These are phyloP conservation scores for Embidobia sp. DNA, from an alignment of 2,888 invertebrate genomes.

Conservation along the genomic window DNA sequence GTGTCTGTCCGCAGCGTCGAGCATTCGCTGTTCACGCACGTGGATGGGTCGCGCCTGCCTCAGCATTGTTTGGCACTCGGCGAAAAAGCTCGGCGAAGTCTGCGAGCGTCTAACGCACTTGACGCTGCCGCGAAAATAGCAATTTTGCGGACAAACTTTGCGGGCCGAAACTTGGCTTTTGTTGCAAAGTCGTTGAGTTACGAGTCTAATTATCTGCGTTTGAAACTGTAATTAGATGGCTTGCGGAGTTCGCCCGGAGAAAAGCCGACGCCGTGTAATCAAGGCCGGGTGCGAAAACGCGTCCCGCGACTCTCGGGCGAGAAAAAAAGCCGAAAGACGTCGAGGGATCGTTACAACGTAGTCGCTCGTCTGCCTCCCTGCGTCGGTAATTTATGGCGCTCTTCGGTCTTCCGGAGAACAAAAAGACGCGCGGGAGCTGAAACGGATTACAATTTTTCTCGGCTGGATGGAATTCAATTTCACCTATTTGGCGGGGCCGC, in stretches of 20 bases:
- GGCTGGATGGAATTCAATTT: constrained; percentile 70
- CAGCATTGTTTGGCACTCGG: constrained; percentile 22
- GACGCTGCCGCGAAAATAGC: constrained; percentile 55
- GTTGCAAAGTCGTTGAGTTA: constrained; percentile 60
- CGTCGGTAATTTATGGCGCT: constrained; percentile 45
- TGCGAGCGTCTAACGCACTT: constrained; percentile 39
- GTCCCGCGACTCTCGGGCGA: constrained; percentile 16
- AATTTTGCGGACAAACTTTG: constrained; percentile 60
- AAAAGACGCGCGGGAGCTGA: constrained; percentile 42
- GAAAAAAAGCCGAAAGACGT: constrained; percentile 23
- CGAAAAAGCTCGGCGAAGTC: constrained; percentile 20
- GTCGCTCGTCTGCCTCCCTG: constrained; percentile 17
- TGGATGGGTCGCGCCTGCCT: constrained; percentile 20
- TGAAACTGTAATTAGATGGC: constrained; percentile 65
- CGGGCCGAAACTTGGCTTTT: constrained; percentile 54
- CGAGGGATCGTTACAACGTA: background rate
- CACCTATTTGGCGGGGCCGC: constrained; percentile 56
- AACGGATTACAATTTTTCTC: constrained; percentile 70
- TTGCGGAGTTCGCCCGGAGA: constrained; percentile 47
- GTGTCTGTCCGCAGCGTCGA: too few relatives aligned
- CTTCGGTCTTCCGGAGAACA: constrained; percentile 38
- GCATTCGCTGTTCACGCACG: too few relatives aligned
- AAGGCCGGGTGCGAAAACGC: constrained; percentile 28
- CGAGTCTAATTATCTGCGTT: constrained; percentile 64
- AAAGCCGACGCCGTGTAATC: constrained; percentile 47